Evolutionary conservation across 1,140 invertebrate genomes (phyloP).

Genomic region (Drosophila sp.): DNA sequence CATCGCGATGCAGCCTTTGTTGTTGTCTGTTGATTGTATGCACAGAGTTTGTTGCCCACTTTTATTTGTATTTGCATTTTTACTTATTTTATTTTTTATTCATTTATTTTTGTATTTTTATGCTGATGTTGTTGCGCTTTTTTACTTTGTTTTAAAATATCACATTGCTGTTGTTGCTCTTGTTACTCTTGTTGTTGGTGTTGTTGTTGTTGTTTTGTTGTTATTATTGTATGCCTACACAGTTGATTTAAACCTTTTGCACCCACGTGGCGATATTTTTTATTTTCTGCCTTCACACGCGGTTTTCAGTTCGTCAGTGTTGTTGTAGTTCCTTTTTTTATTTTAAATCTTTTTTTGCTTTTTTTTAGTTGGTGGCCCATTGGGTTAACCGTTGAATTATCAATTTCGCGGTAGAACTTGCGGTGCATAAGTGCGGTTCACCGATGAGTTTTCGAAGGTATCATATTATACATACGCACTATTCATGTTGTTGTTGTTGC

Average conservation of each 20-base stretch:
- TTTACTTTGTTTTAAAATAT: conserved; percentile 47
- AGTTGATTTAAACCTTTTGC: conserved; percentile 76
- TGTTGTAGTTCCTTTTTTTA: conserved; percentile 30
- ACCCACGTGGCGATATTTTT: conserved; percentile 51
- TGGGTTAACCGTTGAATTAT: conserved; percentile 84
- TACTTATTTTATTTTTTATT: not conserved
- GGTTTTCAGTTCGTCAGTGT: conserved; percentile 16
- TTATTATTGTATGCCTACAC: conserved; percentile 44
- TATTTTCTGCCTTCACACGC: conserved; percentile 33
- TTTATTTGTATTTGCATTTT: conserved; percentile 35
- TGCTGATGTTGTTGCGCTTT: conserved; percentile 18
- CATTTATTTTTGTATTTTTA: too few species aligned
- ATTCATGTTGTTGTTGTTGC: conserved; percentile 14
- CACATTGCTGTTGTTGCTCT: conserved; percentile 27
- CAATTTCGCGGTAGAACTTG: conserved; percentile 84
- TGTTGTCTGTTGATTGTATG: conserved; percentile 42
- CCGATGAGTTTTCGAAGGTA: conserved; percentile 83
- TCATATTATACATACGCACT: conserved; percentile 59
- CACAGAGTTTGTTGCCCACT: conserved; percentile 43
- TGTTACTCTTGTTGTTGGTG: conserved; percentile 24
- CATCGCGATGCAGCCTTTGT: not conserved
- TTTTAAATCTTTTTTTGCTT: conserved; percentile 35
- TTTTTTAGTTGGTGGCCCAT: conserved; percentile 70
- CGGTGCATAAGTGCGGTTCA: conserved; percentile 83
- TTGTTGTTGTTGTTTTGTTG: conserved; percentile 24